Percentiles rank a stretch among this genome's conserved stretches.
Conservation (phyloP, 2,113 vertebrate genomes). For the Cryptotis parvus region DNA sequence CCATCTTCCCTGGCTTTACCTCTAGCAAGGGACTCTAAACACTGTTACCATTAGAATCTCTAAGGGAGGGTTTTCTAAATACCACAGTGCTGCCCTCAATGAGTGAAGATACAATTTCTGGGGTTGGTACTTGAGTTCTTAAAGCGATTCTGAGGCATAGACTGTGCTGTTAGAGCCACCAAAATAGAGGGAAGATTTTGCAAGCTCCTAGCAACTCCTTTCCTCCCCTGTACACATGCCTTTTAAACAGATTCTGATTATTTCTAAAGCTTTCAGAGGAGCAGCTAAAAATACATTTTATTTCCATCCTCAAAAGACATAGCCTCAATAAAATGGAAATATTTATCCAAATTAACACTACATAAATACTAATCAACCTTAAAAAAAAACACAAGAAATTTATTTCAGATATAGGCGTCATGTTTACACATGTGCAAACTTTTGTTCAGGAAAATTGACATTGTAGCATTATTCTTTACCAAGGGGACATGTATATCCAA, state of each 20-base stretch:
- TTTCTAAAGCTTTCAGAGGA: conserved; percentile 8
- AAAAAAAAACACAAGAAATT: not conserved
- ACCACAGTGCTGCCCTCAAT: not conserved
- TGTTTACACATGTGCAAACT: not conserved
- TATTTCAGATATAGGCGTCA: not conserved
- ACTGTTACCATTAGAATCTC: not conserved
- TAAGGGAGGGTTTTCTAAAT: not conserved
- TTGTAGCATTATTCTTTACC: not conserved
- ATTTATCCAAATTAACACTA: not conserved
- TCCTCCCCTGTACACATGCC: not conserved
- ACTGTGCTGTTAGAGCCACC: not conserved
- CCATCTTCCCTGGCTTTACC: not conserved
- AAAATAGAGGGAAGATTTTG: not conserved
- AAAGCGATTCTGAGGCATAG: not conserved
- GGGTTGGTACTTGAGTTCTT: not conserved
- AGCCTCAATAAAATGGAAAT: conserved; percentile 22
- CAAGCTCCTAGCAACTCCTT: not conserved
- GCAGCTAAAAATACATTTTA: conserved; percentile 9
- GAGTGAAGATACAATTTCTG: conserved; percentile 4
- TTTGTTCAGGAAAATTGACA: not conserved
- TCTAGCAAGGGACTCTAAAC: not conserved
- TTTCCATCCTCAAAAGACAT: not conserved
- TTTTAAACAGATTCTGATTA: conserved; percentile 13
- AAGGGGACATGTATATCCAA: not conserved
- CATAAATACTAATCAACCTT: not conserved